phyloP scores from a whole-genome alignment of 2,888 invertebrate genomes.

The Sesia bembeciformis region DNA sequence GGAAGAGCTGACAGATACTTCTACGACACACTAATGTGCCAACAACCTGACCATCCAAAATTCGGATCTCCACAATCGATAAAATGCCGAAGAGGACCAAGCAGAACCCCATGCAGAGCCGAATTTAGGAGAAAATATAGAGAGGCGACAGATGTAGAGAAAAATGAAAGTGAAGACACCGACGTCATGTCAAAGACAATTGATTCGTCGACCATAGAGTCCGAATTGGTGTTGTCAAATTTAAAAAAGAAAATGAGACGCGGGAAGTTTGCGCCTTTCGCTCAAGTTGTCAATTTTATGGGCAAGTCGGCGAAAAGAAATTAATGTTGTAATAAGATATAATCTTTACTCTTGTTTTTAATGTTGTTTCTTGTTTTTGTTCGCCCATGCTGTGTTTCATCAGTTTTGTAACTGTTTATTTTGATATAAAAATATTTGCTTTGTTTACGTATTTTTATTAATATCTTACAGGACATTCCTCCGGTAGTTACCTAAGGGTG shows the following conservation, averaged over 20 bases:
- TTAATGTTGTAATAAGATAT: slow-evolving; percentile 23
- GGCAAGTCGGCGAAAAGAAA: slow-evolving; percentile 46
- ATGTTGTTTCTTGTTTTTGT: too few species aligned
- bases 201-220: slow-evolving; percentile 25
- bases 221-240: slow-evolving; percentile 43
- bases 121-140: slow-evolving; percentile 36
- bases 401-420: too few species aligned
- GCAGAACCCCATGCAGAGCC: slow-evolving; percentile 13
- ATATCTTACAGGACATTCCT: too few species aligned
- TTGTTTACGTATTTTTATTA: too few species aligned
- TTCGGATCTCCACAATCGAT: slow-evolving; percentile 28
- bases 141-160: slow-evolving; percentile 39
- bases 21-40: slow-evolving; percentile 58
- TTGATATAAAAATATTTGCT: too few species aligned
- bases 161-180: slow-evolving; percentile 42
- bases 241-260: slow-evolving; percentile 41
- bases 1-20: slow-evolving; percentile 48
- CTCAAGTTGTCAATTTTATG: slow-evolving; percentile 62
- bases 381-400: too few species aligned
- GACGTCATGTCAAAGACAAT: slow-evolving; percentile 35
- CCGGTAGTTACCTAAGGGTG: too few species aligned
- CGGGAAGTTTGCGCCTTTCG: slow-evolving; percentile 49
- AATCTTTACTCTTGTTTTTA: too few species aligned
- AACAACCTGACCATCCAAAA: slow-evolving; percentile 17
- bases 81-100: slow-evolving; percentile 27